phyloP scores from a whole-genome alignment of 1,140 invertebrate genomes.

The Zaprionus gabonicus region DNA sequence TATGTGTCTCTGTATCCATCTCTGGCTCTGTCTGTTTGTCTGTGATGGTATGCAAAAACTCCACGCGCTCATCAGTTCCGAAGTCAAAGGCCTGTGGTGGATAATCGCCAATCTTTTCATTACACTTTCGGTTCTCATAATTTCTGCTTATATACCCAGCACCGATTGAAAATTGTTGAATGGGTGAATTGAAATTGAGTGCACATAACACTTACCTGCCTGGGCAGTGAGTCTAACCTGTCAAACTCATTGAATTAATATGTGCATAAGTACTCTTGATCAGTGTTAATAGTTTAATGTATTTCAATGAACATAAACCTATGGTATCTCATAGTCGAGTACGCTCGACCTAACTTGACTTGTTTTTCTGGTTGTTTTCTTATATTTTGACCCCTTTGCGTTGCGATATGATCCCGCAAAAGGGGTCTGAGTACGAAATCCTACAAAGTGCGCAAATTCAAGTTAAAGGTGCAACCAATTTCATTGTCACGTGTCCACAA shows the following conservation, averaged over 20 bases:
- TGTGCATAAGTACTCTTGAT: background rate
- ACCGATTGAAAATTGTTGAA: constrained; percentile 1
- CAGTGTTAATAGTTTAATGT: background rate
- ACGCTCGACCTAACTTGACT: background rate
- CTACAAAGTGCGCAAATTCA: background rate
- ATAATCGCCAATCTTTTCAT: constrained; percentile 52
- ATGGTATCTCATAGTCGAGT: constrained; percentile 2
- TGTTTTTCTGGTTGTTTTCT: background rate
- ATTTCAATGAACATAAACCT: background rate
- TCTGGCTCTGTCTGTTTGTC: constrained; percentile 4
- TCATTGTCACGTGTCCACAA: background rate
- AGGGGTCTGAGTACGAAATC: background rate
- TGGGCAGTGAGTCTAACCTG: too few species aligned
- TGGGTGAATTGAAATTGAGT: constrained; percentile 14
- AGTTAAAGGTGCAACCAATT: background rate
- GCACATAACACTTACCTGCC: background rate
- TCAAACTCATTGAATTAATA: background rate
- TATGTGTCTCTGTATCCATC: constrained; percentile 8
- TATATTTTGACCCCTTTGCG: background rate
- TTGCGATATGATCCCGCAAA: background rate
- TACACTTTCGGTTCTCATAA: constrained; percentile 65
- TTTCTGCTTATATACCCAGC: constrained; percentile 44
- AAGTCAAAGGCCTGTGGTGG: constrained; percentile 26
- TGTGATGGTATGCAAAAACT: constrained; percentile 65
- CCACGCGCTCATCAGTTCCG: constrained; percentile 36